Percentiles rank a stretch among this genome's conserved stretches.
These are phyloP conservation scores for Jacana jacana DNA, from an alignment of 2,113 vertebrate species.

Conservation along the genomic window DNA sequence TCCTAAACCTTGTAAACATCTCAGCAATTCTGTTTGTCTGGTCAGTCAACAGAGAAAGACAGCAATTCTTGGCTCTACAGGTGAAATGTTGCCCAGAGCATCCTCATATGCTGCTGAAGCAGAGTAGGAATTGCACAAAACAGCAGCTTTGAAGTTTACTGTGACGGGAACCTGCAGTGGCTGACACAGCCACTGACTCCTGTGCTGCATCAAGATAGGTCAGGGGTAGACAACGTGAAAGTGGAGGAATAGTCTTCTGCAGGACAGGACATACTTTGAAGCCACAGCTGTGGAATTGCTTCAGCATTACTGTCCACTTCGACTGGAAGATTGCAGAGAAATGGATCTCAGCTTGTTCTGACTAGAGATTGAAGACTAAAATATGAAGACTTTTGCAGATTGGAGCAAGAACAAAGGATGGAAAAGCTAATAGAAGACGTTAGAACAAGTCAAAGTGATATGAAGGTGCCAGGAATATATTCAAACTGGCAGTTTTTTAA, in stretches of 20 bases:
- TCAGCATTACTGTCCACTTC: neutral
- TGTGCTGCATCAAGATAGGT: neutral
- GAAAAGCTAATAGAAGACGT: neutral
- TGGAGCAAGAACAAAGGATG: neutral
- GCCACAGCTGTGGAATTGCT: neutral
- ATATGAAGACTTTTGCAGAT: neutral
- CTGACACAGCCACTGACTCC: neutral
- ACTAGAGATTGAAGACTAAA: neutral
- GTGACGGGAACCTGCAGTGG: neutral
- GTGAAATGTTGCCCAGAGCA: neutral
- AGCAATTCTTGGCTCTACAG: neutral
- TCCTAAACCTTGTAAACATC: neutral
- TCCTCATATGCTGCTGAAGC: neutral
- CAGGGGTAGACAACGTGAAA: neutral
- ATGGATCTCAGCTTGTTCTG: neutral
- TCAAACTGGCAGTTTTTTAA: neutral
- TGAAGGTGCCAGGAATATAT: neutral
- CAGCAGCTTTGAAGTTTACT: neutral
- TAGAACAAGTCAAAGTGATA: neutral
- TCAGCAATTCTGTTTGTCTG: neutral
- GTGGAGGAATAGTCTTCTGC: neutral
- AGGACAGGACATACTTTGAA: neutral
- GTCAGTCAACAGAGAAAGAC: neutral
- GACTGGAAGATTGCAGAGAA: neutral
- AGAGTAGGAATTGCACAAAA: neutral